Base-by-base conservation (phyloP, 2,888 invertebrate genomes). In the Sepiola atlantica region DNA sequence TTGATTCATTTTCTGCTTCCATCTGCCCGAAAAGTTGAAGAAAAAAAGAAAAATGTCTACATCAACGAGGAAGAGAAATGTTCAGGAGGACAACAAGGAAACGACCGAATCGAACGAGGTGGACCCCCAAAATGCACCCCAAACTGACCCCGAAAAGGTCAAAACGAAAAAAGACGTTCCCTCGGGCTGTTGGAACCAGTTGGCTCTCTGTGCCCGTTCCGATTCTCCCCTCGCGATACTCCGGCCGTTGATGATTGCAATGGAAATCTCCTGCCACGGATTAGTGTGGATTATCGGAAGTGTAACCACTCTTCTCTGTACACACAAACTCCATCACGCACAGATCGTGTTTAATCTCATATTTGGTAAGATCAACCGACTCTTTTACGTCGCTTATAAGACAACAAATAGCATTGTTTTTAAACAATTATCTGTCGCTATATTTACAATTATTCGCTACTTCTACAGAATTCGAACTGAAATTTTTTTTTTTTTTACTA, bases 331-430 rank as follows among this genome's bases (percentile, higher is more conserved):
- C 95, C 97, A 98, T 20, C 97, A 98, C 55, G 98, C 98, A 96
- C 98, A 98, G 97, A 98, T 99, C 97, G 98, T 99, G 98, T 98
- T 99, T 10, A 99, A 99, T 97, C 98, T 99, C 97, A 97, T 99
- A 35, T 97, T 98, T 96, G 99, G 98, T 98, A 98, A 97, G 97
- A 96, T 45, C 45, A 45, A 45, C 45, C 8, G 8, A 45, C 45
- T 45, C 45, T 45, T 45, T 45, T 45, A 45, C 8, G 8, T 45
- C 45, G 45, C 45, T 45, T 45, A 45, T 45, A 45, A 8, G 45
- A 45, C 8, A 45, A 45, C 45, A 45, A 8, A 45, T n/a, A 45
- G 45, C 45, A 45, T 45, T n/a, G n/a, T n/a, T n/a, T n/a, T n/a
- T n/a, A n/a, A n/a, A n/a, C n/a, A n/a, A n/a, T n/a, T n/a, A n/a